Evolutionary conservation across 2,113 vertebrate genomes (phyloP).

Genomic region (Corydoras sp.): DNA sequence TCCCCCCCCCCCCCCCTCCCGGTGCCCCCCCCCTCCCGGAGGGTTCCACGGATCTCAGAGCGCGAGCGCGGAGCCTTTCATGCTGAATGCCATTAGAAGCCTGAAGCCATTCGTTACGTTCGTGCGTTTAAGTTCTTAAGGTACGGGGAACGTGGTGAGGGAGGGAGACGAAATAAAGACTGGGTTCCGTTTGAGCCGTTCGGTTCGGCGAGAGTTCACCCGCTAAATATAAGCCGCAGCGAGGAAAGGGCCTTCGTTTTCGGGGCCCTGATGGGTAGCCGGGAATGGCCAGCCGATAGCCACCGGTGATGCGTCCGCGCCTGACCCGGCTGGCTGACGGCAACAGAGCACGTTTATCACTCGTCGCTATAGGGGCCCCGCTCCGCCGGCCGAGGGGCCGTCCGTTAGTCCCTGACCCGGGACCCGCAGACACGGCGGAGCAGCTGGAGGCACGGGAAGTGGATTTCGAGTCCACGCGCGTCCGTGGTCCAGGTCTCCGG

Average conservation of each 20-base stretch:
- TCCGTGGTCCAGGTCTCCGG: constrained; percentile 7
- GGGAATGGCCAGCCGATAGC: constrained; percentile 18
- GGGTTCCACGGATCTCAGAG: too few species aligned
- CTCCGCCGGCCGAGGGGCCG: background rate
- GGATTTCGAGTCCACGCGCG: constrained; percentile 27
- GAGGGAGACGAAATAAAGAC: background rate
- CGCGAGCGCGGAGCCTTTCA: constrained; percentile 3
- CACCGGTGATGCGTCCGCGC: constrained; percentile 19
- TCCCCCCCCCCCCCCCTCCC: background rate
- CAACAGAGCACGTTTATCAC: constrained; percentile 51
- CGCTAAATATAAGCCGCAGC: constrained; percentile 19
- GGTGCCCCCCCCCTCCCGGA: too few species aligned
- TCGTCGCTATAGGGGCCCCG: constrained; percentile 27
- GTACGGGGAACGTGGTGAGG: background rate
- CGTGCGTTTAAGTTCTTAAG: background rate
- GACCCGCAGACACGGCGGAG: constrained; percentile 46
- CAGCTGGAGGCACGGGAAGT: constrained; percentile 51
- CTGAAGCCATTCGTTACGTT: background rate
- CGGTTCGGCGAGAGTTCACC: constrained; percentile 18
- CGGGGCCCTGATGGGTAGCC: constrained; percentile 14
- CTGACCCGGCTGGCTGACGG: constrained; percentile 30
- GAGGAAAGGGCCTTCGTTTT: constrained; percentile 17
- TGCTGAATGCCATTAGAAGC: background rate
- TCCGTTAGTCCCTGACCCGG: constrained; percentile 38
- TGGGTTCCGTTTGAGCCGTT: background rate